phyloP scores from a whole-genome alignment of 1,140 invertebrate species.

The Sweltsa coloradensis region DNA sequence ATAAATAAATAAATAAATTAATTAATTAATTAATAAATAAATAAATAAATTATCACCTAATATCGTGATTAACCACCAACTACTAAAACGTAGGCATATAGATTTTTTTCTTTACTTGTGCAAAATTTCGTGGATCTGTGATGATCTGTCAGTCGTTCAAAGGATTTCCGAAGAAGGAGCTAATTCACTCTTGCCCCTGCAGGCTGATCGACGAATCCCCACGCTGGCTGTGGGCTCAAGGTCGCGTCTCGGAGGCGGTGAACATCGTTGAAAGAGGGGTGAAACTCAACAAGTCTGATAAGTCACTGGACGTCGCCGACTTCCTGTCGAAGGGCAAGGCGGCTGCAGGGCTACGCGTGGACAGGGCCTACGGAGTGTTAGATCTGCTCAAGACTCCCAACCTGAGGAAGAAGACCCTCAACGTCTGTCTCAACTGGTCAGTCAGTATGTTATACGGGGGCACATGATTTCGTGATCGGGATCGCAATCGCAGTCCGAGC shows the following conservation, averaged over 20 bases:
- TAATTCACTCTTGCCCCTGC: background rate
- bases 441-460: too few species aligned
- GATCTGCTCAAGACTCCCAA: constrained; percentile 71
- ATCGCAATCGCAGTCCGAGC: too few species aligned
- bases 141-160: too few species aligned
- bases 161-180: too few species aligned
- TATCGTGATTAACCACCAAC: too few species aligned
- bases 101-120: too few species aligned
- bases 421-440: constrained; percentile 69
- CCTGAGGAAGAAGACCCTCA: constrained; percentile 63
- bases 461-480: too few species aligned
- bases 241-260: constrained; percentile 52
- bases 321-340: constrained; percentile 45
- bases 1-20: too few species aligned
- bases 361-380: constrained; percentile 35
- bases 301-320: constrained; percentile 44
- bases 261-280: constrained; percentile 57
- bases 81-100: too few species aligned
- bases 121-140: too few species aligned
- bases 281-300: constrained; percentile 46
- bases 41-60: too few species aligned
- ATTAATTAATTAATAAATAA: too few species aligned
- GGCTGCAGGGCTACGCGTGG: constrained; percentile 28
- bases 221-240: constrained; percentile 72
- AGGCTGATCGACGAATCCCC: constrained; percentile 74